Evolutionary conservation across 2,113 vertebrate species (phyloP).

Genomic region (Colius striatus): DNA sequence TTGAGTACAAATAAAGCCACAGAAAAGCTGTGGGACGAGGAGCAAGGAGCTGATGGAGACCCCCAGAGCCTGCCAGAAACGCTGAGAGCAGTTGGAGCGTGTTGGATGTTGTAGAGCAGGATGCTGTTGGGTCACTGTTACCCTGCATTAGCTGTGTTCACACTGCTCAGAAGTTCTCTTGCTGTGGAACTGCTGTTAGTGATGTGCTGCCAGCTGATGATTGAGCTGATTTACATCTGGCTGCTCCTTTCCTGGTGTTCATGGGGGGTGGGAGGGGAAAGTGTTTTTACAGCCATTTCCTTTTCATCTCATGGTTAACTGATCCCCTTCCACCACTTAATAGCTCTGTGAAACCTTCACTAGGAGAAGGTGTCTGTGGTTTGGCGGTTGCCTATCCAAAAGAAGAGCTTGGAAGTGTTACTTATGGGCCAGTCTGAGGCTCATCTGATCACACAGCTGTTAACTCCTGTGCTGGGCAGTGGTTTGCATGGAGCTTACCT

Average conservation of each 20-base stretch:
- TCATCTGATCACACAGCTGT: neutral
- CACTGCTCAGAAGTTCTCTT: neutral
- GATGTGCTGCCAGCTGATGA: neutral
- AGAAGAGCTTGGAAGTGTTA: neutral
- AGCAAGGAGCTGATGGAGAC: neutral
- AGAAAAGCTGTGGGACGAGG: neutral
- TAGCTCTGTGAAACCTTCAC: neutral
- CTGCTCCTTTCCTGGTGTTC: constrained; percentile 12
- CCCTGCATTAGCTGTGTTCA: constrained; percentile 27
- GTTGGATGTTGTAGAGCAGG: neutral
- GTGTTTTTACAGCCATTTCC: constrained; percentile 21
- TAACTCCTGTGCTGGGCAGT: neutral
- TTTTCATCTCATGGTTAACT: constrained; percentile 47
- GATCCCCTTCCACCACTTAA: neutral
- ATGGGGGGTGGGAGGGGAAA: neutral
- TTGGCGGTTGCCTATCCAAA: neutral
- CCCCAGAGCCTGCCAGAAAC: neutral
- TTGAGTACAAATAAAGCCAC: neutral
- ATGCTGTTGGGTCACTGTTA: neutral
- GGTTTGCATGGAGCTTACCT: neutral
- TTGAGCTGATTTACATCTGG: constrained; percentile 40
- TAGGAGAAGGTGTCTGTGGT: neutral
- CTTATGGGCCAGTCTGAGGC: neutral
- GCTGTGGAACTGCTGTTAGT: constrained; percentile 6
- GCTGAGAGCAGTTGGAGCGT: neutral